phyloP scores from a whole-genome alignment of 1,140 invertebrate species.

The Heliconius eleuchia region DNA sequence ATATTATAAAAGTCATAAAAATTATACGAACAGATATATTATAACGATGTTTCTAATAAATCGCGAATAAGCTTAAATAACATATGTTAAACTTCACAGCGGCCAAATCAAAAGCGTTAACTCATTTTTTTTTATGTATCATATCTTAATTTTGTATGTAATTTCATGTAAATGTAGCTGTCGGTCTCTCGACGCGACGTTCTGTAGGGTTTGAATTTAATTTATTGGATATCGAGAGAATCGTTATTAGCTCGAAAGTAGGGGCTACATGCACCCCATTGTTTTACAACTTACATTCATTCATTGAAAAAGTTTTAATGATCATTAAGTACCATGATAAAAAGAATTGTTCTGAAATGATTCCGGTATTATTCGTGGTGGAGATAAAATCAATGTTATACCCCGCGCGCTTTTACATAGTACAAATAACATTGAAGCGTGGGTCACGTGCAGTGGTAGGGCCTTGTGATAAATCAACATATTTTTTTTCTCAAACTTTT shows the following conservation, averaged over 20 bases:
- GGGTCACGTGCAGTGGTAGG: neutral
- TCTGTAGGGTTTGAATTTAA: constrained; percentile 48
- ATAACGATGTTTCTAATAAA: too few relatives aligned
- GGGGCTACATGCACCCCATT: constrained; percentile 40
- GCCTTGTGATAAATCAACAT: neutral
- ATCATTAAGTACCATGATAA: constrained; percentile 39
- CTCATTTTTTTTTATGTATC: too few relatives aligned
- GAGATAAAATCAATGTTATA: constrained; percentile 39
- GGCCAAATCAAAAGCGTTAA: too few relatives aligned
- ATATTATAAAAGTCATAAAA: too few relatives aligned
- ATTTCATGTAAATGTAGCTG: constrained; percentile 35
- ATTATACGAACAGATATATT: too few relatives aligned
- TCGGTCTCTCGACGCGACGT: constrained; percentile 45
- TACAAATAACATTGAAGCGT: constrained; percentile 21
- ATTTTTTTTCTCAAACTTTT: neutral
- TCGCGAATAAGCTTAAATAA: too few relatives aligned
- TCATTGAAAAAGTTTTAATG: constrained; percentile 40
- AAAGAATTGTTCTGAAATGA: constrained; percentile 36
- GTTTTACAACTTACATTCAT: constrained; percentile 48
- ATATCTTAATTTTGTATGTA: too few relatives aligned
- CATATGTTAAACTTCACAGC: too few relatives aligned
- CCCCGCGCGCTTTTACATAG: constrained; percentile 23
- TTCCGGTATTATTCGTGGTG: constrained; percentile 35
- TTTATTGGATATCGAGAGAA: constrained; percentile 52
- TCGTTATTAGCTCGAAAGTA: constrained; percentile 43